Base-by-base conservation (phyloP, 2,888 invertebrate species). In the Sericinus montela region DNA sequence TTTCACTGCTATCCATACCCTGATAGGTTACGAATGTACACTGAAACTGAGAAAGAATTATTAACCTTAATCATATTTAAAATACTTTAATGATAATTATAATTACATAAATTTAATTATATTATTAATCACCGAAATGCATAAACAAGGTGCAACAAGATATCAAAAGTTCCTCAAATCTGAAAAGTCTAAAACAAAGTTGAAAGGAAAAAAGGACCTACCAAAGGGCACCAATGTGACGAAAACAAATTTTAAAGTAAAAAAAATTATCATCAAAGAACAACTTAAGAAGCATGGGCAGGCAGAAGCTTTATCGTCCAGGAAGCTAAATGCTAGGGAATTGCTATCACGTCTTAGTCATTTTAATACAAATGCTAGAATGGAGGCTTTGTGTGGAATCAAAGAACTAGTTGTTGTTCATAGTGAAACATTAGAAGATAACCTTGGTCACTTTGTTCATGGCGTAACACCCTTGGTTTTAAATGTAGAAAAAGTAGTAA, bases 171-270 rank as follows among this genome's bases (percentile, higher is more conserved):
- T 93, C 62, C 79, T 95, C 3, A 94, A 94, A 60, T 91, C 94
- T 0, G 97, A 98, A 75, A 97, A 96, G 70, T 92, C 95, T 0
- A 97, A 96, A 72, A 92, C 95, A 0, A 98, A 98, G 90, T 93
- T 95, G 0, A 97, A 98, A 74, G 77, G 98, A 28, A 98, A 97
- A 81, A 91, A 92, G 14, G 93, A 94, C 51, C 77, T 98, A 44
- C 95, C 95, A 0, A 97, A 96, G 86, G 96, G 96, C 6, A 92
- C 94, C 44, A 98, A 98, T 90, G 93, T 96, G 3, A 98, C 98
- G 0, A 93, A 96, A 73, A 94, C 96, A 0, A 93, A 93, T 62
- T 97, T 98, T 66, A 97, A 97, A 90, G 92, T 97, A 0, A 94
- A 94, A 65, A 95, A 96, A 68, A 97, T 98, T 58, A 90, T 96